Evolutionary conservation across 2,888 invertebrate genomes (phyloP), one percentile per base, ranked within the genome.

Genomic region (Monochamus alternatus): DNA sequence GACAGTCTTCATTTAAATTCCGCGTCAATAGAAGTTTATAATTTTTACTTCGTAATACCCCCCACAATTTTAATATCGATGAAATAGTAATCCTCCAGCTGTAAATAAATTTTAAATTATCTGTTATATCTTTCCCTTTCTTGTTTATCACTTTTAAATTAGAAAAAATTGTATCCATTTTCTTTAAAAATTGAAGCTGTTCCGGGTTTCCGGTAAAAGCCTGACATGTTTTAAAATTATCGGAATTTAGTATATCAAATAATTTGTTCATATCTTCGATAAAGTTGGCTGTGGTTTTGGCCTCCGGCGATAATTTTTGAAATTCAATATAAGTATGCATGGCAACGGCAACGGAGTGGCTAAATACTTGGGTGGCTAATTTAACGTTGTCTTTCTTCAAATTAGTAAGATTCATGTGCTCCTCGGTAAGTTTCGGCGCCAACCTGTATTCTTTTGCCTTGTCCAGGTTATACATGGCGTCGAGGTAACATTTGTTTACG

Each of bases 221-320:
- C 60, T 43, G 30, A n/a, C 43, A 60, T 47, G 43, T 47, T 31
- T 43, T 12, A 1, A 70, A 32, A 31, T 9, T 70, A 47, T 60
- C 60, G 1, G 70, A 70, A 47, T 70, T 70, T 60, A 70, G 60
- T n/a, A 70, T 30, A n/a, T 70, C 47, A 62, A 70, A 70, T 30
- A 70, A 44, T 5, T n/a, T 10, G 4, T n/a, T 52, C 52, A 12
- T n/a, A 7, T 52, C 9, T 52, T 52, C 3, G 51, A 60, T 60
- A 62, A 43, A 60, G 9, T 59, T 31, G 8, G 63, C 52, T 5
- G 70, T 70, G 9, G 4, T 7, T 30, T 47, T 31, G 22, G 70
- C 70, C 30, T 62, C 62, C 31, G 4, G 12, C 10, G 62, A 32
- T 62, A 70, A 51, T 22, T 44, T 47, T 3, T 62, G 47, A 51